Base-by-base conservation (phyloP, 2,888 invertebrate genomes). In the Enoplolaimus lenunculus region DNA sequence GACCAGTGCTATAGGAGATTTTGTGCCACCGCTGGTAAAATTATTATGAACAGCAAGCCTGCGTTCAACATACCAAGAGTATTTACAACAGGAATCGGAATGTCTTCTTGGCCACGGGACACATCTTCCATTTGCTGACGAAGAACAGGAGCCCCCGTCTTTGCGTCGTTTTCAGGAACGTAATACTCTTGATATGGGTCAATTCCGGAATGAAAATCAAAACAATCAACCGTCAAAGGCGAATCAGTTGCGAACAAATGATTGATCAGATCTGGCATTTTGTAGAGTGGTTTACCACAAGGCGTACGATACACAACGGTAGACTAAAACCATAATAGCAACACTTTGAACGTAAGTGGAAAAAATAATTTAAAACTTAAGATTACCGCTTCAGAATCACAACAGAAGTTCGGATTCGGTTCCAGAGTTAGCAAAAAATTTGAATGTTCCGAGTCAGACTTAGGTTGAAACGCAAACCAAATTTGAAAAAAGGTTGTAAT, bases 181-280 rank as follows among this genome's bases (percentile, higher is more conserved):
- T 33, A 13, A 66, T 29, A 66, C 34, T 66, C 26, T 68, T 66
- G 26, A 29, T 59, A 35, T 34, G 70, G 70, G 34, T 45, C 30
- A 28, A 70, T n/a, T 3, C 3, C 2, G 26, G 28, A 59, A 28
- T 70, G 67, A 2, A 70, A 69, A 26, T n/a, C 34, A 31, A 70
- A 70, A 2, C 2, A 35, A 69, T 70, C 70, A 2, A 70, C n/a
- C 68, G 70, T 69, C 30, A 70, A 26, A 1, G n/a, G 1, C 28
- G 57, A 29, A 2, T 68, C 30, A 1, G 68, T 70, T 1, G 21
- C 2, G 2, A 7, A n/a, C 31, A 70, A 30, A 33, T 68, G 62
- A 7, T 67, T 57, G 2, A 28, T 26, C 3, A 68, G 13, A 13
- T 30, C 29, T 7, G 2, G 26, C 26, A n/a, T 2, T 2, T 2